These are phyloP conservation scores for Lepidonotus clava DNA, from an alignment of 2,888 invertebrate genomes.

Conservation along the genomic window DNA sequence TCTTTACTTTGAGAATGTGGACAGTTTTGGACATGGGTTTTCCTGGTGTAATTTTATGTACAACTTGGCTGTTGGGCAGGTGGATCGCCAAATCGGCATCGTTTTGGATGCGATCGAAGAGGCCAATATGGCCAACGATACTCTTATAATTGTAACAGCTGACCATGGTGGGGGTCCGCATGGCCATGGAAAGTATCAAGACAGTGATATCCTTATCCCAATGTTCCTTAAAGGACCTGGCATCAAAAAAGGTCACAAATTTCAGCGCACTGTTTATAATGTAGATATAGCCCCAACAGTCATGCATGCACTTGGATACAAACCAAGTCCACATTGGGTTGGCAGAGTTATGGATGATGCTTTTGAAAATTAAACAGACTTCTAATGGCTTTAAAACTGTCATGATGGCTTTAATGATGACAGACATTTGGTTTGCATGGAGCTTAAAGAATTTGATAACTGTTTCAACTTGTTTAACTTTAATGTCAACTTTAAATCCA, in stretches of 20 bases:
- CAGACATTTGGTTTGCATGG: background rate
- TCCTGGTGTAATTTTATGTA: constrained; percentile 49
- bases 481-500: too few species aligned
- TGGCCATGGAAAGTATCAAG: constrained; percentile 19
- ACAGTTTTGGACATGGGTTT: constrained; percentile 34
- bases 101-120: constrained; percentile 54
- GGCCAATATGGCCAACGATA: background rate
- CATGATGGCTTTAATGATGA: background rate
- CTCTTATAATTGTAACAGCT: constrained; percentile 24
- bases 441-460: background rate
- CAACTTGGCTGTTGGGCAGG: background rate
- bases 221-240: constrained; percentile 50
- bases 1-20: constrained; percentile 35
- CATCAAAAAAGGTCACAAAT: background rate
- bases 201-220: constrained; percentile 24
- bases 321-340: constrained; percentile 50
- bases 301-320: constrained; percentile 37
- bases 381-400: background rate
- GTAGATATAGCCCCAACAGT: constrained; percentile 56
- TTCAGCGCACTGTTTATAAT: constrained; percentile 27
- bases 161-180: constrained; percentile 51
- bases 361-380: constrained; percentile 33
- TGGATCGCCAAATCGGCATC: constrained; percentile 49
- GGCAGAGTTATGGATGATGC: constrained; percentile 51
- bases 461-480: background rate